These are phyloP conservation scores for Raphicerus campestris DNA, from an alignment of 2,113 vertebrate genomes.

Conservation along the genomic window DNA sequence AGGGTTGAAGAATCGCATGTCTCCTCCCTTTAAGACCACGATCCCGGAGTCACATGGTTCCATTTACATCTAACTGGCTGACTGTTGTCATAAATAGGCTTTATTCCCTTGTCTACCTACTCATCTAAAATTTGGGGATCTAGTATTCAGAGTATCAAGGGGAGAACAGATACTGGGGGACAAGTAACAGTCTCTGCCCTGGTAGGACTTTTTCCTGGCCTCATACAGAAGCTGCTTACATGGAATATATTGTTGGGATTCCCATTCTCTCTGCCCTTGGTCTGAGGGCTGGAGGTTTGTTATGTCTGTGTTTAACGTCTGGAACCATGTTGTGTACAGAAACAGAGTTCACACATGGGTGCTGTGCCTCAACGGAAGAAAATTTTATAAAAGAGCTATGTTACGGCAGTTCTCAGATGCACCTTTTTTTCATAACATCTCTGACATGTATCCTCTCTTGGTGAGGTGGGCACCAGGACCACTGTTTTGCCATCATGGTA, in stretches of 20 bases:
- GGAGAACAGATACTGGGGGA: background rate
- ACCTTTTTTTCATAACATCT: too few species aligned
- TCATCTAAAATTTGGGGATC: background rate
- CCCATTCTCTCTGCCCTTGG: background rate
- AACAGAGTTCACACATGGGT: background rate
- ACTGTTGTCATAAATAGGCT: background rate
- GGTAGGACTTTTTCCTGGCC: background rate
- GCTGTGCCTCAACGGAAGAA: background rate
- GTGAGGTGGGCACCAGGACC: background rate
- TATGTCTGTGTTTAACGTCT: background rate
- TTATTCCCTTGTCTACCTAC: background rate
- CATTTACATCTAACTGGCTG: background rate
- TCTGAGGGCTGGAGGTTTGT: background rate
- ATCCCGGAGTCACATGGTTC: background rate
- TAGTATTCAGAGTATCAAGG: background rate
- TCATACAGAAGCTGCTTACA: background rate
- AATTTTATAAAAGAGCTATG: background rate
- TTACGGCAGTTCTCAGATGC: background rate
- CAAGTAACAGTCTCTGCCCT: background rate
- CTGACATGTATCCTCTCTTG: background rate
- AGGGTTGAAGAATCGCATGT: background rate
- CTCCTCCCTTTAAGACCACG: background rate
- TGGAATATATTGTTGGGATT: background rate
- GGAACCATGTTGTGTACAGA: background rate
- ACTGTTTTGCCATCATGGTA: background rate